Percentiles rank a stretch among this genome's conserved stretches.
Conservation (phyloP, 2,888 invertebrate species). For the Acrobasis consociella region DNA sequence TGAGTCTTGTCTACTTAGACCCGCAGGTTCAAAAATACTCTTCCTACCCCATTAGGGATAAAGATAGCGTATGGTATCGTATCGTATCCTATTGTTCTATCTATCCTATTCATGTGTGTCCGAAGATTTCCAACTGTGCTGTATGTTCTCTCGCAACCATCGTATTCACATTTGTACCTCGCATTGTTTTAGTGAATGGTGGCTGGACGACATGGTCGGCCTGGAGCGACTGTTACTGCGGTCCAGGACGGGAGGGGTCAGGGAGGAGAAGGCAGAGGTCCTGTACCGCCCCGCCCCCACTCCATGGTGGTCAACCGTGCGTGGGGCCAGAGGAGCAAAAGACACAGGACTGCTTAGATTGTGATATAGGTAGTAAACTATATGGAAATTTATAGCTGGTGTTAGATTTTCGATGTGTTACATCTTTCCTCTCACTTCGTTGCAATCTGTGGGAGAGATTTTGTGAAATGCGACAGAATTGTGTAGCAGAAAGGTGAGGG, state of each 20-base stretch:
- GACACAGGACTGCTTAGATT: conserved; percentile 90
- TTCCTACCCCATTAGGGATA: too few relatives aligned
- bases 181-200: conserved; percentile 88
- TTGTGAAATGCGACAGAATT: too few relatives aligned
- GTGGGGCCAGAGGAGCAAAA: conserved; percentile 91
- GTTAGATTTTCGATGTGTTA: too few relatives aligned
- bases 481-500: too few relatives aligned
- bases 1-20: too few relatives aligned
- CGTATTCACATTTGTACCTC: conserved; percentile 93
- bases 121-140: conserved; percentile 96
- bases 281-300: conserved; percentile 94
- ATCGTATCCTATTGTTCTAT: too few relatives aligned
- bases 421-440: too few relatives aligned
- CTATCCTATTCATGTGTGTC: conserved; percentile 98
- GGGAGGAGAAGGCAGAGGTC: conserved; percentile 92
- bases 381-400: too few relatives aligned
- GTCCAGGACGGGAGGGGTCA: conserved; percentile 82
- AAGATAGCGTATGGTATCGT: too few relatives aligned
- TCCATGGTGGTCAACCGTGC: conserved; percentile 95
- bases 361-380: conserved; percentile 76
- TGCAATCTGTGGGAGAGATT: too few relatives aligned
- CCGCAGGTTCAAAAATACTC: too few relatives aligned
- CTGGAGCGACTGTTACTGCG: conserved; percentile 95
- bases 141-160: conserved; percentile 93
- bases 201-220: conserved; percentile 97